Evolutionary conservation across 1,140 invertebrate species (phyloP).

Genomic region (Caerostris extrusa): DNA sequence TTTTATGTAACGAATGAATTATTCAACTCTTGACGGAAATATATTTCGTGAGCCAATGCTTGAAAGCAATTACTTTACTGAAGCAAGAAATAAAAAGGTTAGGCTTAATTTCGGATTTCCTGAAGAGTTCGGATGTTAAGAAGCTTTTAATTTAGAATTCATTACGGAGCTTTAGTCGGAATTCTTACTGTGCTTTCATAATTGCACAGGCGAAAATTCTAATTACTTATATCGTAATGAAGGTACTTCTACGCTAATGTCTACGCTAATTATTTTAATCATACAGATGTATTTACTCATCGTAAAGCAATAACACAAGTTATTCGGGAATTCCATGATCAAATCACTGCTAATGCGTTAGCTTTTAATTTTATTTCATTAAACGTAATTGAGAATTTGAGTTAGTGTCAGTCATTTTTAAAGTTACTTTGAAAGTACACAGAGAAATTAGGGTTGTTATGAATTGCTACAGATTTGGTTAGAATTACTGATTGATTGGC

Average conservation of each 20-base stretch:
- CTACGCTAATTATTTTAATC: background rate
- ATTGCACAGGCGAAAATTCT: background rate
- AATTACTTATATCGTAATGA: background rate
- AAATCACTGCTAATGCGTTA: no score
- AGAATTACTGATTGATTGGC: no score
- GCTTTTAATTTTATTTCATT: no score
- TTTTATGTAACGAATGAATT: background rate
- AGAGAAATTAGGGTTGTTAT: no score
- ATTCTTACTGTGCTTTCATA: background rate
- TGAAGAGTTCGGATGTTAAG: background rate
- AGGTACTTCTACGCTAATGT: background rate
- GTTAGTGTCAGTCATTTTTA: no score
- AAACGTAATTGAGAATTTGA: no score
- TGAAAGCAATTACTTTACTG: background rate
- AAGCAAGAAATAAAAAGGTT: background rate
- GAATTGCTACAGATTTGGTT: no score
- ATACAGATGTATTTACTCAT: background rate
- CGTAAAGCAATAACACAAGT: no score
- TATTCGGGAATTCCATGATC: no score
- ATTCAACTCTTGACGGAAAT: background rate
- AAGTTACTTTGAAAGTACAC: no score
- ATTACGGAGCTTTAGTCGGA: background rate
- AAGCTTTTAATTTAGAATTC: constrained; percentile 5
- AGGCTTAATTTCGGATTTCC: background rate
- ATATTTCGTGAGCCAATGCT: background rate